Conservation (phyloP, 1,140 invertebrate genomes). For the Trissolcus basalis region DNA sequence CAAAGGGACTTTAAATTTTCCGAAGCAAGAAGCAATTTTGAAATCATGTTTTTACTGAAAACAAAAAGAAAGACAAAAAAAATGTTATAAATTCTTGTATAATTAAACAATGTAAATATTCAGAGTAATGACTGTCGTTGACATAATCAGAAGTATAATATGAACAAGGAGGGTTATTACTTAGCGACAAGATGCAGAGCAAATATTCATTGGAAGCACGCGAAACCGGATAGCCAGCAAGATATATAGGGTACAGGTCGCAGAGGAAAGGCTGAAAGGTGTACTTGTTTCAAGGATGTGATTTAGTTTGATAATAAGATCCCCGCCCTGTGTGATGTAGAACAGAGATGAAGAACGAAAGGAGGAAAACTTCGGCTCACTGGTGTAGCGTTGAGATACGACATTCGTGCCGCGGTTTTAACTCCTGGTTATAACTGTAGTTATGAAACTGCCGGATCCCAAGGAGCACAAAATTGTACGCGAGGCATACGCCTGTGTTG, state of each 20-base stretch:
- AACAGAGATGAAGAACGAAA: conserved; percentile 53
- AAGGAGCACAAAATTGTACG: conserved; percentile 53
- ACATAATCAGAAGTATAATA: neutral
- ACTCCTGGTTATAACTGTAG: conserved; percentile 74
- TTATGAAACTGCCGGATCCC: conserved; percentile 74
- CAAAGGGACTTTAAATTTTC: no score
- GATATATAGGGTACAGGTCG: conserved; percentile 51
- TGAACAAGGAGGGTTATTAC: conserved; percentile 1
- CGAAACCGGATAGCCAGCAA: conserved; percentile 52
- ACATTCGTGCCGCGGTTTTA: conserved; percentile 76
- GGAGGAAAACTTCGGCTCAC: conserved; percentile 58
- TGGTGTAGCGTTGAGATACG: conserved; percentile 71
- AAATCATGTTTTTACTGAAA: no score
- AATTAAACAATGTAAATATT: neutral
- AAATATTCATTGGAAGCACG: conserved; percentile 58
- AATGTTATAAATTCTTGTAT: neutral
- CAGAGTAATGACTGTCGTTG: conserved; percentile 1
- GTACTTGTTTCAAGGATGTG: conserved; percentile 71
- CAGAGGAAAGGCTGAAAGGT: conserved; percentile 58
- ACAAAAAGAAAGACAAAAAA: neutral
- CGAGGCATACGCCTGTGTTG: conserved; percentile 43
- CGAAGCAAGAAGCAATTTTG: no score
- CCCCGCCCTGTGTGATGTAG: conserved; percentile 57
- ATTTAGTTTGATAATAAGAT: conserved; percentile 75
- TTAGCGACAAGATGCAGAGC: conserved; percentile 26